A percentile compares a stretch with the other conserved stretches of the same genome.
phyloP scores from a whole-genome alignment of 2,888 invertebrate genomes.

The Cacoxenus indagator region DNA sequence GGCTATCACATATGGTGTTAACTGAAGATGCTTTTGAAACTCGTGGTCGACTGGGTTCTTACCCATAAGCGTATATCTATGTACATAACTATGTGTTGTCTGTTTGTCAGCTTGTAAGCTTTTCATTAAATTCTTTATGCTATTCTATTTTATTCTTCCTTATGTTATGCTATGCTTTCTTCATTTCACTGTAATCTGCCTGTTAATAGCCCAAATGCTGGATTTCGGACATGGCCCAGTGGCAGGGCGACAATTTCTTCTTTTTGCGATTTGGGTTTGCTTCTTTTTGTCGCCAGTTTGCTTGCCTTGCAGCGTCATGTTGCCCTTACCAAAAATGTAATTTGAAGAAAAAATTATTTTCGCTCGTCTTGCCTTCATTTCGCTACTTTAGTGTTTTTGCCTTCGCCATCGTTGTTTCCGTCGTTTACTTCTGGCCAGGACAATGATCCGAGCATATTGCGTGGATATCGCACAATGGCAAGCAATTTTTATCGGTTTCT shows the following conservation, averaged over 20 bases:
- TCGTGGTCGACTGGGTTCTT: too few relatives aligned
- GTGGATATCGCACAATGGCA: constrained; percentile 39
- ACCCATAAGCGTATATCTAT: constrained; percentile 13
- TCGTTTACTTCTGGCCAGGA: neutral
- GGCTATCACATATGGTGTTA: too few relatives aligned
- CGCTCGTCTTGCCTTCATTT: constrained; percentile 39
- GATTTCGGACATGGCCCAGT: constrained; percentile 41
- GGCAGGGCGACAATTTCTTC: neutral
- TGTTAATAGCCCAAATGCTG: constrained; percentile 64
- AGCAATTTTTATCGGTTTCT: constrained; percentile 62
- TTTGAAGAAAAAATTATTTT: constrained; percentile 61
- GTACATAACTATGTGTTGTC: neutral
- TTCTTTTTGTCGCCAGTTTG: too few relatives aligned
- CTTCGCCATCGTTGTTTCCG: neutral
- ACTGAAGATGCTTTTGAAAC: too few relatives aligned
- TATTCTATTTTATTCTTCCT: constrained; percentile 36
- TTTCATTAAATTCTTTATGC: constrained; percentile 17
- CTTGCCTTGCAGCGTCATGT: neutral
- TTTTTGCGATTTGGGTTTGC: too few relatives aligned
- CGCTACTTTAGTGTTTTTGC: neutral
- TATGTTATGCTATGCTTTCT: neutral
- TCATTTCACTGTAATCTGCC: constrained; percentile 60
- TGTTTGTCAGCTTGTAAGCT: neutral
- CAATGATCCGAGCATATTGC: constrained; percentile 13
- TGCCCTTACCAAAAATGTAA: constrained; percentile 42